Evolutionary conservation across 2,888 invertebrate genomes (phyloP).

Genomic region (Orchestes rusci): DNA sequence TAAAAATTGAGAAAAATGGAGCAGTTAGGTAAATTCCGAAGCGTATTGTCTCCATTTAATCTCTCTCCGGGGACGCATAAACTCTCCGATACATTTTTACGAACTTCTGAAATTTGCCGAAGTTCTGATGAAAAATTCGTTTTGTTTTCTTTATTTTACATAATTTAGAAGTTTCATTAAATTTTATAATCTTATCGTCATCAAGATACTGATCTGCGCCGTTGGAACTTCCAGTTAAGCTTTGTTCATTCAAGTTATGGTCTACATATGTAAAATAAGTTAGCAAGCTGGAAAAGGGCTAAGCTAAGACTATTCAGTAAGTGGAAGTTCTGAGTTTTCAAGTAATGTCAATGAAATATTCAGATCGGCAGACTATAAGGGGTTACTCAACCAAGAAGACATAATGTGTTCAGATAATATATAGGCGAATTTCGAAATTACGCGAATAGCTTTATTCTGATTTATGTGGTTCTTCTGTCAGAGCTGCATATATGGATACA

Average conservation of each 20-base stretch:
- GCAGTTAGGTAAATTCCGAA: constrained; percentile 25
- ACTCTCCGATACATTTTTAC: constrained; percentile 26
- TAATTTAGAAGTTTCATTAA: constrained; percentile 16
- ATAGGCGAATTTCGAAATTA: constrained; percentile 25
- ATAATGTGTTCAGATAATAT: constrained; percentile 24
- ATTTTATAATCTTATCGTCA: constrained; percentile 12
- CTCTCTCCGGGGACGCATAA: constrained; percentile 23
- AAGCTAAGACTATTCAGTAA: too few species aligned
- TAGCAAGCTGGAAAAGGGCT: too few species aligned
- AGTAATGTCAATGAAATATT: too few species aligned
- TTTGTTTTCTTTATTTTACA: constrained; percentile 16
- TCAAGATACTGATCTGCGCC: too few species aligned
- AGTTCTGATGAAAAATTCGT: constrained; percentile 23
- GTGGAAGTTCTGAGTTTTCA: too few species aligned
- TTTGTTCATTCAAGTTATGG: too few species aligned
- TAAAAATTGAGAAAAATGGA: constrained; percentile 25
- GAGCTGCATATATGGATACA: constrained; percentile 1
- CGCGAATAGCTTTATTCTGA: constrained; percentile 24
- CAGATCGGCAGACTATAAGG: too few species aligned
- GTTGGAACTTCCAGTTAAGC: too few species aligned
- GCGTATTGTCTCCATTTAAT: constrained; percentile 26
- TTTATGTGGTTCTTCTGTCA: constrained; percentile 24
- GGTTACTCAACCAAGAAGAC: constrained; percentile 14
- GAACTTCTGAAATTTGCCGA: constrained; percentile 21
- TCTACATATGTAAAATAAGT: too few species aligned